Base-by-base conservation (phyloP, 2,113 vertebrate species). In the Petaurus breviceps region DNA sequence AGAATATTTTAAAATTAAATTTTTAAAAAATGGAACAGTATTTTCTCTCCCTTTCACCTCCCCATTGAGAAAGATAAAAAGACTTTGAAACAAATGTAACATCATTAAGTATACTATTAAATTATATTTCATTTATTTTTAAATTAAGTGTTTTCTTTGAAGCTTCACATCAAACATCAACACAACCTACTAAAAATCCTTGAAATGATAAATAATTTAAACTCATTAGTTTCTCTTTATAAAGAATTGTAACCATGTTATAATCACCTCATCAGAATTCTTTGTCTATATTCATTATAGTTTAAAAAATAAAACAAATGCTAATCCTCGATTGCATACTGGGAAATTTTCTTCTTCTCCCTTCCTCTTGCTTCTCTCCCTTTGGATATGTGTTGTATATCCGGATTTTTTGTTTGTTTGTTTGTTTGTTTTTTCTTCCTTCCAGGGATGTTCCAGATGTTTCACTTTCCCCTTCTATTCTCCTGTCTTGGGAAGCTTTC, bases 361-460 rank as follows among this genome's bases (percentile, higher is more conserved):
- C 90, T 52, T 68, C 49, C 77, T 49, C 24, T 92, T 90, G 31
- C 50, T 49, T 91, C 90, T 95, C 89, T 5, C 49, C 23, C 50
- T 31, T 61, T 25, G 37, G 16, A 23, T 43, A 43, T 24, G 1
- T 31, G 25, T 31, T 31, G 23, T 24, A n/a, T 24, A 4, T 23
- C 23, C 23, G 54, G 25, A 55, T 55, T 55, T 55, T 55, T 55
- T 26, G 25, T 55, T 55, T 55, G 61, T 68, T 68, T 55, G 89
- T 57, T 22, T 43, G 37, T 1, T 0, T 47, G 50, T 51, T 51
- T 8, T 50, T 50, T 52, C 90, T 92, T 95, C 92, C 53, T 1
- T 92, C 47, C 95, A 95, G 93, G 53, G 93, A 93, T 43, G 84
- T 24, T 96, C 51, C 10, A 96, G 97, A 94, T 97, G 93, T 91